These are phyloP conservation scores for Eucriotettix oculatus DNA, from an alignment of 2,888 invertebrate species.

Conservation along the genomic window DNA sequence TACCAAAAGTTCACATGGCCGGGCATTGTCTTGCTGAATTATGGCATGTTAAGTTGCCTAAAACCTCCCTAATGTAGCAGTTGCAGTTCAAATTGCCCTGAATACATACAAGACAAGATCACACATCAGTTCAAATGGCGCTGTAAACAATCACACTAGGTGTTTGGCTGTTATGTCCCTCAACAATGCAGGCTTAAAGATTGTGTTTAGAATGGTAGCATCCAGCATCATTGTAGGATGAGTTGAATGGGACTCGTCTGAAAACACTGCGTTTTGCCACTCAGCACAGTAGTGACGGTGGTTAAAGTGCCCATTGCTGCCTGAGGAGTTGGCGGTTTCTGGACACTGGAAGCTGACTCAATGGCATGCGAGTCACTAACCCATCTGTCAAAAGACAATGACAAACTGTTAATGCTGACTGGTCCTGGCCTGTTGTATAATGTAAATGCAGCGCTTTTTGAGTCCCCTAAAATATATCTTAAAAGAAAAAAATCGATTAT, in stretches of 20 bases:
- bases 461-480: too few species aligned
- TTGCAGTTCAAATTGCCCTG: neutral
- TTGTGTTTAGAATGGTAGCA: neutral
- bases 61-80: neutral
- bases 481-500: too few species aligned
- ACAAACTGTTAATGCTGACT: neutral
- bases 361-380: neutral
- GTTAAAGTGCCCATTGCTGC: neutral
- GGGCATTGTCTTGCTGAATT: neutral
- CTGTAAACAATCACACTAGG: neutral
- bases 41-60: neutral
- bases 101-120: neutral
- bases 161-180: neutral
- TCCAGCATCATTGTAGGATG: neutral
- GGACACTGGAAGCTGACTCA: too few species aligned
- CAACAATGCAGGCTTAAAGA: neutral
- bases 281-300: neutral
- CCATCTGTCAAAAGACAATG: neutral
- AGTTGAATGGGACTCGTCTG: neutral
- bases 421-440: neutral
- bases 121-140: neutral
- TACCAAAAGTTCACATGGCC: too few species aligned
- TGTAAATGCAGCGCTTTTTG: neutral
- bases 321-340: too few species aligned
- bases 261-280: neutral